Percentiles rank a stretch among this genome's conserved stretches.
Conservation (phyloP, 2,113 vertebrate genomes). For the Pagrus major region DNA sequence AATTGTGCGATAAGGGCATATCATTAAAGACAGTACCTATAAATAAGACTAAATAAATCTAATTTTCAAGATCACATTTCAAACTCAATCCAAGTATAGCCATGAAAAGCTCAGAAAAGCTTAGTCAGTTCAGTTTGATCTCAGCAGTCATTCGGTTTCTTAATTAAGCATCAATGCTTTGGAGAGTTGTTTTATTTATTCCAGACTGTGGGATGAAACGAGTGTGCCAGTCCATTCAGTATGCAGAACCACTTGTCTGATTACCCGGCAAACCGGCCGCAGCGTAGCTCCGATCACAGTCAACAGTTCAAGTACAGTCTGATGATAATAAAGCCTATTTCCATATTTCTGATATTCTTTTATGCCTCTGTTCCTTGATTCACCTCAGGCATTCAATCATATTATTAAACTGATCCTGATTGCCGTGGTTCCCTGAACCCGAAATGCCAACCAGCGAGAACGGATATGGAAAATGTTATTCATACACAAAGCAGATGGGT, state of each 20-base stretch:
- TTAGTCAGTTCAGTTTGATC: background rate
- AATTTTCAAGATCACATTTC: slow-evolving; percentile 14
- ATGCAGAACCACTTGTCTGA: slow-evolving; percentile 38
- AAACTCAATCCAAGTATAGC: background rate
- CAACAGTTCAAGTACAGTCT: slow-evolving; percentile 39
- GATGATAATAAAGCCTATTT: slow-evolving; percentile 57
- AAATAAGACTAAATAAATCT: slow-evolving; percentile 9
- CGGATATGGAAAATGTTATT: slow-evolving; percentile 70
- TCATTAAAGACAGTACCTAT: slow-evolving; percentile 6
- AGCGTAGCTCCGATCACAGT: slow-evolving; percentile 19
- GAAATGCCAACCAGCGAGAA: slow-evolving; percentile 65
- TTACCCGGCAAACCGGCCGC: background rate
- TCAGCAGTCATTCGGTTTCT: slow-evolving; percentile 8
- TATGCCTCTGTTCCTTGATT: slow-evolving; percentile 15
- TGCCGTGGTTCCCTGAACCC: slow-evolving; percentile 53
- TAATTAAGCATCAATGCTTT: slow-evolving; percentile 12
- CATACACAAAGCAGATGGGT: slow-evolving; percentile 64
- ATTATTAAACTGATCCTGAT: slow-evolving; percentile 64
- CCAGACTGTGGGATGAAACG: slow-evolving; percentile 14
- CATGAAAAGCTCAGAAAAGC: slow-evolving; percentile 8
- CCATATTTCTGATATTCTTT: slow-evolving; percentile 61
- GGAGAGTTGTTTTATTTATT: slow-evolving; percentile 19
- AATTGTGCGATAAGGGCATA: background rate
- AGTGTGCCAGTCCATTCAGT: background rate
- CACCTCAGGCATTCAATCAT: slow-evolving; percentile 60